Percentiles rank a stretch among this genome's conserved stretches.
These are phyloP conservation scores for Cryptocephalus primarius DNA, from an alignment of 2,888 invertebrate species.

Conservation along the genomic window DNA sequence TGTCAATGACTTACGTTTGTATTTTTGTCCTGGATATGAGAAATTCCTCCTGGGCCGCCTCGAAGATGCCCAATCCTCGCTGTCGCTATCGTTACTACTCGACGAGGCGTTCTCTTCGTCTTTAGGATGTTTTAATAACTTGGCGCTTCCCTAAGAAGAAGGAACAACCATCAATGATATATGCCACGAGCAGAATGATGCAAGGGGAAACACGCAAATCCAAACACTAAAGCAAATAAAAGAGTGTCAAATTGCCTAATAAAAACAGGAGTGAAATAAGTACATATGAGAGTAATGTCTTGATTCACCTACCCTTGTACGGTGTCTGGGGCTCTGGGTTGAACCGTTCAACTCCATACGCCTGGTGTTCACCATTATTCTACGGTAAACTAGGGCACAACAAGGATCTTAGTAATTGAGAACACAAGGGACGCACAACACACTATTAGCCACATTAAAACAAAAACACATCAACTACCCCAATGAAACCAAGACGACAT, in stretches of 20 bases:
- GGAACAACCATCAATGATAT: neutral
- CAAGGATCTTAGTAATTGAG: conserved; percentile 1
- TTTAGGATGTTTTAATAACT: conserved; percentile 13
- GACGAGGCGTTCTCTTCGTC: conserved; percentile 21
- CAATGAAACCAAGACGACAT: no score
- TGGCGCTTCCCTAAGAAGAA: conserved; percentile 10
- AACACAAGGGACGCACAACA: neutral
- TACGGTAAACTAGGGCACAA: conserved; percentile 2
- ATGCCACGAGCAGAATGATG: neutral
- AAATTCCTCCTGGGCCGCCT: no score
- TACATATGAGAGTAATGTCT: conserved; percentile 1
- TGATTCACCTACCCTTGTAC: conserved; percentile 30
- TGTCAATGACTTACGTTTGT: no score
- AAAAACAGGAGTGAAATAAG: conserved; percentile 1
- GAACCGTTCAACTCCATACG: conserved; percentile 32
- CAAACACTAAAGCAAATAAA: no score
- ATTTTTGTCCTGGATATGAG: no score
- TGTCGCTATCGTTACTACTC: conserved; percentile 23
- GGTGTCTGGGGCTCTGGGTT: conserved; percentile 26
- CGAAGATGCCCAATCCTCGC: conserved; percentile 18
- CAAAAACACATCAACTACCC: no score
- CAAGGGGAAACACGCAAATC: no score
- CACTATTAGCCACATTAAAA: no score
- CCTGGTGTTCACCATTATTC: conserved; percentile 32
- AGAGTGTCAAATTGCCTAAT: no score